Evolutionary conservation across 1,140 invertebrate genomes (phyloP), one percentile per base, ranked within the genome.

Genomic region (Zaprionus tsacasi): DNA sequence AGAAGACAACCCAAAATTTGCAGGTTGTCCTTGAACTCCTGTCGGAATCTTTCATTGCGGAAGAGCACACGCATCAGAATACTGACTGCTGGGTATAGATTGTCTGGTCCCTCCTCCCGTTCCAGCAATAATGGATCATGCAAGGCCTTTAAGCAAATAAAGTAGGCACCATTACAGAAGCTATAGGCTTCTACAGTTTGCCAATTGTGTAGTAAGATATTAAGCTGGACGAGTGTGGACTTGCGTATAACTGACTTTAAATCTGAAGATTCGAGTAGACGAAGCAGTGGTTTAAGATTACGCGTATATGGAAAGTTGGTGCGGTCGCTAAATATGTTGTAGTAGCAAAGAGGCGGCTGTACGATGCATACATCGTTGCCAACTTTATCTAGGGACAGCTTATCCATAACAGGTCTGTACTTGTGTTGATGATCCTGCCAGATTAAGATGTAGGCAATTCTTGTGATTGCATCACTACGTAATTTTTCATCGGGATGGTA

Each of bases 151-250:
- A 89, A 3, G 10, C 77, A 58, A 13, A 76, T 17, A 11, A 48
- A 10, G 17, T 56, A 55, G 15, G 55, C 59, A 0, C 58, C 73
- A 0, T 75, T 71, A 5, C 43, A 59, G 0, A 38, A 60, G 40
- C 52, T 63, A 12, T 82, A 78, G 2, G 65, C n/a, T 1, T 69
- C 48, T 5, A 71, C 76, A 3, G 78, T 66, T 2, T 78, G 35
- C 82, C 85, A 87, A 40, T 88, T 86, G 5, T 79, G 80, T 1
- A 90, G 57, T 36, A 92, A 13, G 2, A 91, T 77, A 73, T 92
- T 92, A 2, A 92, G 33, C 56, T 92, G 91, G n/a, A 72, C 59
- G 5, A 92, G 52, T 0, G 85, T 79, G 0, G 91, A 91, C 55
- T 90, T 91, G 4, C 82, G 76, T 33, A 91, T 89, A 7, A 54